Percentiles rank a stretch among this genome's conserved stretches.
Conservation (phyloP, 2,888 invertebrate species). For the Cantharis nigra region DNA sequence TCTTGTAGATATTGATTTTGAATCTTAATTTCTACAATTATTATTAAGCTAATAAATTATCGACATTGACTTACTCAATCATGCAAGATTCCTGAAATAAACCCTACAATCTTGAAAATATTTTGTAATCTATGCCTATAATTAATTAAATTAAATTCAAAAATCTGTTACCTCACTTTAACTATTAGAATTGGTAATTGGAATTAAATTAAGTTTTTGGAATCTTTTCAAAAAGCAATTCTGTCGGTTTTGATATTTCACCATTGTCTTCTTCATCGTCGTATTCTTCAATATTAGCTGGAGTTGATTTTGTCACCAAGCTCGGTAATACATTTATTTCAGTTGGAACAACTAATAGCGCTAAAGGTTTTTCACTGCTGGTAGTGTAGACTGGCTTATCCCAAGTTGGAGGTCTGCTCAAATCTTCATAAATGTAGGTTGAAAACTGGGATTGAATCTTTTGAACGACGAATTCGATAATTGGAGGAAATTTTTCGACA, state of each 20-base stretch:
- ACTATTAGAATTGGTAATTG: neutral
- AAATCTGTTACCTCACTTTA: neutral
- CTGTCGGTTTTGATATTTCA: neutral
- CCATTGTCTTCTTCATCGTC: constrained; percentile 10
- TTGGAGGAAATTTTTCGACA: constrained; percentile 64
- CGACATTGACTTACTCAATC: neutral
- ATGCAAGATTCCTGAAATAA: neutral
- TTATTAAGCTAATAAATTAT: neutral
- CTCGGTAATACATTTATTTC: neutral
- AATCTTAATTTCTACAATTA: neutral
- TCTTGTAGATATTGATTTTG: neutral
- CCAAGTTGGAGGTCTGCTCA: constrained; percentile 54
- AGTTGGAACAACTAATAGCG: neutral
- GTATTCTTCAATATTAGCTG: neutral
- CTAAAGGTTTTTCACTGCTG: neutral
- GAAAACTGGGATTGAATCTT: constrained; percentile 72
- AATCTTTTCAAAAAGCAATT: constrained; percentile 25
- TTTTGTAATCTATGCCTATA: neutral
- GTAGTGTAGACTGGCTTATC: constrained; percentile 43
- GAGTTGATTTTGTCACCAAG: neutral
- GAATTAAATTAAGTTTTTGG: neutral
- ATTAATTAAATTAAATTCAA: neutral
- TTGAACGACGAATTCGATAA: constrained; percentile 71
- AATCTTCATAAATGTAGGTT: constrained; percentile 65
- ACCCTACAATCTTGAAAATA: neutral